Evolutionary conservation across 2,888 invertebrate genomes (phyloP).

Genomic region (Agrotis segetum): DNA sequence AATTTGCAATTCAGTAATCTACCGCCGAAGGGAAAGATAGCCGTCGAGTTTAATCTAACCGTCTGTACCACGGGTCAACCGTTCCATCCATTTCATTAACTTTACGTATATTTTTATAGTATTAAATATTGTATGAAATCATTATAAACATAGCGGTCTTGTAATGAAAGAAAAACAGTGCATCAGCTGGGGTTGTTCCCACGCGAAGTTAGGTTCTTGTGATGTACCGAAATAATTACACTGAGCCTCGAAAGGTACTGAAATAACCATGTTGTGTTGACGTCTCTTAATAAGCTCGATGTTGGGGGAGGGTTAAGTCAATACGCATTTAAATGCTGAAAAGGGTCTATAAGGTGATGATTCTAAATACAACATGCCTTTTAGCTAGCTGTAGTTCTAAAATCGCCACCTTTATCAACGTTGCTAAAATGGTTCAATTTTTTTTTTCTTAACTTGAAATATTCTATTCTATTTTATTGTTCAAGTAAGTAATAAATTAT

Average conservation of each 20-base stretch:
- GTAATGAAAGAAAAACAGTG: conserved; percentile 57
- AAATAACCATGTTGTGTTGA: conserved; percentile 21
- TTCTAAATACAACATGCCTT: too few species aligned
- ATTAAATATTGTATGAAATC: conserved; percentile 56
- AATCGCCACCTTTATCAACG: too few species aligned
- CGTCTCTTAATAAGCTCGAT: conserved; percentile 1
- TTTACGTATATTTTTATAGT: conserved; percentile 49
- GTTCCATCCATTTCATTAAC: conserved; percentile 60
- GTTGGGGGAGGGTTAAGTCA: background rate
- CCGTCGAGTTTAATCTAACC: conserved; percentile 73
- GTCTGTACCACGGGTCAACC: conserved; percentile 63
- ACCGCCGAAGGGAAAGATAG: conserved; percentile 74
- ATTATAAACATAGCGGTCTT: conserved; percentile 42
- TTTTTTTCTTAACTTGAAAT: too few species aligned
- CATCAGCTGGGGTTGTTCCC: conserved; percentile 55
- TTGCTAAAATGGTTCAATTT: too few species aligned
- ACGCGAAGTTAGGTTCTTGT: conserved; percentile 38
- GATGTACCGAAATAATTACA: conserved; percentile 38
- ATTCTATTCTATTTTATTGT: too few species aligned
- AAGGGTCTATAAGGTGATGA: background rate
- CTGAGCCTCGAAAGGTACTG: conserved; percentile 12
- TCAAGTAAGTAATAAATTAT: too few species aligned
- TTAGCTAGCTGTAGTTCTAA: too few species aligned
- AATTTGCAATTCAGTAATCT: conserved; percentile 83
- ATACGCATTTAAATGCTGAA: background rate